These are phyloP conservation scores for Smutsia temminckii DNA, from an alignment of 2,797 vertebrate species.

Conservation along the genomic window DNA sequence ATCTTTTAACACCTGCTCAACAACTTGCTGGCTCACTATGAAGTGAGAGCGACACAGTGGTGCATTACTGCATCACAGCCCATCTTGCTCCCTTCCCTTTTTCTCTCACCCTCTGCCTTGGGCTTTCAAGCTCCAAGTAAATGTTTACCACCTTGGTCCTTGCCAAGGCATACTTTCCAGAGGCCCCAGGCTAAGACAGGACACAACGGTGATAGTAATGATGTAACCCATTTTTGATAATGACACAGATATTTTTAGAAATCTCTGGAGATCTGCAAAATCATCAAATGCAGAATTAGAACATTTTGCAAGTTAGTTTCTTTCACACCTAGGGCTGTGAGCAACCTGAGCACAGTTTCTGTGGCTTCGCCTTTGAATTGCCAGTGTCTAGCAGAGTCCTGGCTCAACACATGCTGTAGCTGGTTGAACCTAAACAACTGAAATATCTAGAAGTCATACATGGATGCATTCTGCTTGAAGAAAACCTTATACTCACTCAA, in stretches of 20 bases:
- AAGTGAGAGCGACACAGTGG: neutral
- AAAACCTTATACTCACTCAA: neutral
- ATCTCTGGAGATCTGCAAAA: neutral
- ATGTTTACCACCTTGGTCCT: neutral
- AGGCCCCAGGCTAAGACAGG: neutral
- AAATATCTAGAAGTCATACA: neutral
- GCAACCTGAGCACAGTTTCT: neutral
- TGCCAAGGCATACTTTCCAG: neutral
- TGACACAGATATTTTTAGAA: slow-evolving; percentile 9
- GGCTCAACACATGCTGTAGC: neutral
- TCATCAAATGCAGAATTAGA: neutral
- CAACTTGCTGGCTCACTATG: neutral
- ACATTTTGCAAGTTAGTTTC: neutral
- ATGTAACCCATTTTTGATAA: neutral
- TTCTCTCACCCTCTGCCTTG: neutral
- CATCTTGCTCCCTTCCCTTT: neutral
- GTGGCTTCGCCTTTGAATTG: neutral
- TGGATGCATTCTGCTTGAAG: neutral
- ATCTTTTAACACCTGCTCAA: neutral
- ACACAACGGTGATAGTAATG: neutral
- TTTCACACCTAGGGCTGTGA: neutral
- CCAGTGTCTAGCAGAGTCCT: neutral
- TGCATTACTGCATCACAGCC: fast-evolving
- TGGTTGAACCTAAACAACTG: neutral
- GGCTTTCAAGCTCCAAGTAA: neutral